These are phyloP conservation scores for Steinernema carpocapsae DNA, from an alignment of 2,888 invertebrate genomes.

Conservation along the genomic window DNA sequence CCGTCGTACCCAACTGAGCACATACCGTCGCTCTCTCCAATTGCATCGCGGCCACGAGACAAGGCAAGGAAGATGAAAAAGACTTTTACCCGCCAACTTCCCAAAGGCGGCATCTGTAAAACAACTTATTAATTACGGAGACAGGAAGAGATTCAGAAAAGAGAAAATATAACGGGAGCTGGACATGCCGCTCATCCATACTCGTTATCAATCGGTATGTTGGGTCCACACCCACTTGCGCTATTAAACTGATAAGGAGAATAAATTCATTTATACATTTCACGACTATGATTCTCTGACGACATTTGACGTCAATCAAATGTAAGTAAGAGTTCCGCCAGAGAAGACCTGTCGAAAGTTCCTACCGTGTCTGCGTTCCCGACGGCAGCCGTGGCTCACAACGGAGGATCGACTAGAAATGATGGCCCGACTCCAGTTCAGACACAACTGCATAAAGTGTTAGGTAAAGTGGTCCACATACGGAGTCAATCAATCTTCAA, in stretches of 20 bases:
- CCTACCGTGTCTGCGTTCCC: too few relatives aligned
- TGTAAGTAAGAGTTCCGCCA: not conserved
- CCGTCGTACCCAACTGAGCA: not conserved
- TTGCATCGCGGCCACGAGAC: not conserved
- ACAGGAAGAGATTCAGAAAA: not conserved
- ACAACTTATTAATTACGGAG: not conserved
- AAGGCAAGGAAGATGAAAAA: not conserved
- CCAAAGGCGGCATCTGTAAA: not conserved
- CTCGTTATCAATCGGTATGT: slow-evolving; percentile 22
- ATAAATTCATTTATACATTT: slow-evolving; percentile 6
- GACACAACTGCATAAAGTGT: too few relatives aligned
- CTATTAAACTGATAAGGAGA: slow-evolving; percentile 22
- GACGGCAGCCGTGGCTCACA: too few relatives aligned
- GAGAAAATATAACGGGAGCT: not conserved
- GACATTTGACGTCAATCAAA: slow-evolving; percentile 19
- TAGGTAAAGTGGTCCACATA: too few relatives aligned
- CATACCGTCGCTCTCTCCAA: not conserved
- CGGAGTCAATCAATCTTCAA: too few relatives aligned
- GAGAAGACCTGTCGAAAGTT: not conserved
- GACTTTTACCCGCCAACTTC: not conserved
- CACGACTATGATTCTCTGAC: slow-evolving; percentile 26
- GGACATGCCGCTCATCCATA: not conserved
- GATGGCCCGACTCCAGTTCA: too few relatives aligned
- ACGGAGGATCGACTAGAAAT: too few relatives aligned
- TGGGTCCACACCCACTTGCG: slow-evolving; percentile 29